Evolutionary conservation across 2,888 invertebrate species (phyloP), one percentile per base, ranked within the genome.

Genomic region (Macrophya alboannulata): DNA sequence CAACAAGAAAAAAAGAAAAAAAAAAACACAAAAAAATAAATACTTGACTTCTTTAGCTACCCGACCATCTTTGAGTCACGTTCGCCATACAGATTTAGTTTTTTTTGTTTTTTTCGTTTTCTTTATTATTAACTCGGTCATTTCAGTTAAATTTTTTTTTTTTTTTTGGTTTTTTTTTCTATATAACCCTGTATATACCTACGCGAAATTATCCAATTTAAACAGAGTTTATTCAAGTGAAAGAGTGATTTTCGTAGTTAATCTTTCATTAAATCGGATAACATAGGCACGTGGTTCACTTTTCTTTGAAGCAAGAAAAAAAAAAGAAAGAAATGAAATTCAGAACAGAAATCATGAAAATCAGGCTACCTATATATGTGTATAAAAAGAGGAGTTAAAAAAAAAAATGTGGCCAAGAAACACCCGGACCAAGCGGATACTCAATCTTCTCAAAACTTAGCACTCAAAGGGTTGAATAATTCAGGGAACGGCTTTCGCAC

Each of bases 401-500:
- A 25, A 48, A 25, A 76, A 31, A 10, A 48, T 76, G 48, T 77
- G n/a, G n/a, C 37, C n/a, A 31, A 37, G 25, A 77, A 25, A 25
- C 37, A 15, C 21, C 81, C 25, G 62, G 17, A 81, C 40, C 51
- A 59, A 77, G 77, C 51, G 51, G 31, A n/a, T 55, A 59, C 81
- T 59, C 81, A 43, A 81, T 81, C 81, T 81, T 81, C 62, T 81
- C 43, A 62, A 62, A 81, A 81, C 81, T 81, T 81, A 62, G 81
- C 81, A 81, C 81, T 81, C 81, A 81, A 81, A 81, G 81, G 59
- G 51, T 82, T 85, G 85, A 85, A 85, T 85, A 82, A 85, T 85
- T 82, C 85, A 85, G 83, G 51, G 37, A 59, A 62, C 81, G 62
- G 59, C 51, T 37, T 81, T 81, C 40, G 62, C 81, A 81, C 81